phyloP scores from a whole-genome alignment of 2,797 vertebrate species.

The Acanthurus tractus region DNA sequence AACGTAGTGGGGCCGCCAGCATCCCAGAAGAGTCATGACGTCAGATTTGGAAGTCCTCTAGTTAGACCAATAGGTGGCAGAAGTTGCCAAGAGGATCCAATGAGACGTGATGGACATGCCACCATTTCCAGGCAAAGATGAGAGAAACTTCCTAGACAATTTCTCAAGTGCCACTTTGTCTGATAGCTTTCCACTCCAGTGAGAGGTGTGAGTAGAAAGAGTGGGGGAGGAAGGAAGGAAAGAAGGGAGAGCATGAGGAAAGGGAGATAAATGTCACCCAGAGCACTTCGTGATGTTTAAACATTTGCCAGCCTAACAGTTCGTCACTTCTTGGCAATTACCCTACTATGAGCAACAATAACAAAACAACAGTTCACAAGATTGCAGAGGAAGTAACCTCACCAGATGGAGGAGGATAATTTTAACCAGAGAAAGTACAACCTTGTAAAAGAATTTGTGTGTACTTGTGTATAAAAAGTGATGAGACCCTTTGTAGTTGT shows the following conservation, averaged over 20 bases:
- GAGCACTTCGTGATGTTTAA: conserved; percentile 72
- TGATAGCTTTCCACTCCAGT: conserved; percentile 80
- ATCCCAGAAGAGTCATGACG: conserved; percentile 41
- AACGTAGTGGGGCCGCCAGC: conserved; percentile 28
- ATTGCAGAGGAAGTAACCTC: conserved; percentile 57
- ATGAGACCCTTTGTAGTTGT: conserved; percentile 16
- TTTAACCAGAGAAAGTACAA: conserved; percentile 51
- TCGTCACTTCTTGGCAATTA: conserved; percentile 74
- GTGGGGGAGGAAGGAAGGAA: conserved; percentile 60
- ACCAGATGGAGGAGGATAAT: conserved; percentile 55
- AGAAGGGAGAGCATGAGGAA: conserved; percentile 47
- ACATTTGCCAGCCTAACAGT: conserved; percentile 73
- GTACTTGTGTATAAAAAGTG: conserved; percentile 24
- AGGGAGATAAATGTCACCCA: conserved; percentile 75
- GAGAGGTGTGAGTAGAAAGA: conserved; percentile 75
- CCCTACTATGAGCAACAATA: conserved; percentile 73
- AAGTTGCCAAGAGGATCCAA: conserved; percentile 73
- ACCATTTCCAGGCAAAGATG: conserved; percentile 80
- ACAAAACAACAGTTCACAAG: conserved; percentile 69
- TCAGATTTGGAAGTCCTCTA: conserved; percentile 71
- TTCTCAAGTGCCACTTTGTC: conserved; percentile 85
- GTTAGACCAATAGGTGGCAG: conserved; percentile 86
- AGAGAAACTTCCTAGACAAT: conserved; percentile 80
- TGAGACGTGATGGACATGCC: conserved; percentile 71
- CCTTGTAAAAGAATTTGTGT: conserved; percentile 26